phyloP scores from a whole-genome alignment of 2,797 vertebrate genomes.

The Cephalopachus bancanus region DNA sequence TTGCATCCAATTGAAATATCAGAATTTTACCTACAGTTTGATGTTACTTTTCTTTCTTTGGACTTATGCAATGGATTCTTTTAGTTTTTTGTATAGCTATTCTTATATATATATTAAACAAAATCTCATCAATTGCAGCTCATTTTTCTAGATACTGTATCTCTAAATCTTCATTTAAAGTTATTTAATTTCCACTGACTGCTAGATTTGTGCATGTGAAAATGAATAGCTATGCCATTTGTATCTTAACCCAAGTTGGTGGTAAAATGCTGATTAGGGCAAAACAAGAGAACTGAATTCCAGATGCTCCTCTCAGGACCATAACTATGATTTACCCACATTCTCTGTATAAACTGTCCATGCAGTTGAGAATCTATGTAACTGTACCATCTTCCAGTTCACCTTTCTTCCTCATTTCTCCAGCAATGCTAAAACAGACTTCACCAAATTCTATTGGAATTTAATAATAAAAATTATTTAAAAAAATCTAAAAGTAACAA shows the following conservation, averaged over 20 bases:
- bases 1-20: neutral
- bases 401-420: neutral
- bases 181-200: slow-evolving; percentile 37
- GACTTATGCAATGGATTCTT: neutral
- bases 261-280: slow-evolving; percentile 40
- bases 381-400: neutral
- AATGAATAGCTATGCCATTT: slow-evolving; percentile 15
- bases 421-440: neutral
- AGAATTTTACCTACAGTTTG: neutral
- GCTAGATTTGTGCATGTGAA: slow-evolving; percentile 36
- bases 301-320: neutral
- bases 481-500: neutral
- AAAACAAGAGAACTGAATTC: neutral
- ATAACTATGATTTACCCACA: neutral
- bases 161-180: slow-evolving; percentile 70
- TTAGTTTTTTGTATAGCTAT: neutral
- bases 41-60: slow-evolving; percentile 28
- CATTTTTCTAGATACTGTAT: slow-evolving; percentile 32
- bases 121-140: slow-evolving; percentile 46
- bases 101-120: slow-evolving; percentile 66
- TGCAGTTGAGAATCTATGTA: neutral
- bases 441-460: neutral
- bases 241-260: slow-evolving; percentile 22
- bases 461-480: slow-evolving; percentile 50
- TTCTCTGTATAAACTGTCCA: neutral